Evolutionary conservation across 2,888 invertebrate genomes (phyloP).

Genomic region (Taphrorychus bicolor): DNA sequence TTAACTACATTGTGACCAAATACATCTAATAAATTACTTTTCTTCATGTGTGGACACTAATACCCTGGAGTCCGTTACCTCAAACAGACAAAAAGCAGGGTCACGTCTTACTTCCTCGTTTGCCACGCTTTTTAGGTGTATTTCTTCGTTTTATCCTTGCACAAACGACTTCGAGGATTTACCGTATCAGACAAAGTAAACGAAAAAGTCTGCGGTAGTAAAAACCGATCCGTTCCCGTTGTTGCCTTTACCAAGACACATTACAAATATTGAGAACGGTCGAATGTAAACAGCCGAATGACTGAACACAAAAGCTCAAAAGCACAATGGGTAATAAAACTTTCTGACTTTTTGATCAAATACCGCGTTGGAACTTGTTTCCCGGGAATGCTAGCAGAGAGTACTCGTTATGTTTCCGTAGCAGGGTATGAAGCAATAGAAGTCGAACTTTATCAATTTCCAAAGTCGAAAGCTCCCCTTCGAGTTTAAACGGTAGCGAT

Average conservation of each 20-base stretch:
- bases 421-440: neutral
- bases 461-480: neutral
- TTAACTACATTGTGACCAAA: too few relatives aligned
- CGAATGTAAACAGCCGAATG: constrained; percentile 28
- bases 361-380: neutral
- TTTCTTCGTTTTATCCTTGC: constrained; percentile 22
- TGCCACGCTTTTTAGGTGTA: constrained; percentile 18
- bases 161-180: constrained; percentile 34
- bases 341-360: constrained; percentile 9
- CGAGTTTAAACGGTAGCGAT: neutral
- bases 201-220: constrained; percentile 25
- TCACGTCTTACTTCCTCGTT: constrained; percentile 22
- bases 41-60: neutral
- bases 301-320: constrained; percentile 26
- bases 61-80: neutral
- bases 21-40: neutral
- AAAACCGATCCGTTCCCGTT: constrained; percentile 34
- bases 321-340: constrained; percentile 28
- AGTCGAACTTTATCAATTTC: neutral
- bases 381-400: neutral
- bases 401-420: neutral
- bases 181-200: constrained; percentile 34
- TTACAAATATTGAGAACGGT: constrained; percentile 37
- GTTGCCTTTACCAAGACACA: constrained; percentile 32
- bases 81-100: constrained; percentile 12